Evolutionary conservation across 2,888 invertebrate genomes (phyloP), one percentile per base, ranked within the genome.

Genomic region (Balanococcus diminutus): DNA sequence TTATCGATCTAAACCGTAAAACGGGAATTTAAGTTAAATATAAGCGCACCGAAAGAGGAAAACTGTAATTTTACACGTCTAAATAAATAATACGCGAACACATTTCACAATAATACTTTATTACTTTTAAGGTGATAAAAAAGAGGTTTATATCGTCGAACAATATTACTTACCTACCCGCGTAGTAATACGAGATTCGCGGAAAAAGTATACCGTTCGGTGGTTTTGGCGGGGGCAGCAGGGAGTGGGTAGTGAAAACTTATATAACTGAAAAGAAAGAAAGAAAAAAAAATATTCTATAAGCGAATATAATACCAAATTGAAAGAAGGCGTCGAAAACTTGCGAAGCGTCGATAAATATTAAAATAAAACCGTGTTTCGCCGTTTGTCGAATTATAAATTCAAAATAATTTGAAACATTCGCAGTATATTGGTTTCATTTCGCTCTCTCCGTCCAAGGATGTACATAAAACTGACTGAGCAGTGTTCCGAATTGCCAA

Each of bases 61-160:
- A 67, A 67, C 28, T 67, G 61, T 67, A 67, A 67, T 67, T 67
- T 67, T 67, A 56, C 14, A 28, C 61, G 61, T 67, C 25, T 67
- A 28, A 67, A 67, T 67, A 67, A 67, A 67, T 67, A 67, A 67
- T 67, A 67, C 25, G 61, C 61, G 61, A 22, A 28, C 28, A 28
- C 61, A 67, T 67, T 67, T 67, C 61, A 28, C 61, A 67, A 67
- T 51, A 51, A 51, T 25, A 67, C 28, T 67, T 67, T 67, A 67
- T 28, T 28, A 25, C 11, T 11, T 67, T 11, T 11, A 28, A 11
- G 61, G 61, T 67, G 61, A 22, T 9, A 28, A 67, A 19, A 51
- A 19, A 25, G 25, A 67, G 16, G 25, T 25, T 67, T 67, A 14
- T 14, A 14, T 42, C 2, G 42, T 42, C 16, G 42, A 42, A 42